Evolutionary conservation across 2,888 invertebrate genomes (phyloP), one percentile per base, ranked within the genome.

Genomic region (Netelia virgata): DNA sequence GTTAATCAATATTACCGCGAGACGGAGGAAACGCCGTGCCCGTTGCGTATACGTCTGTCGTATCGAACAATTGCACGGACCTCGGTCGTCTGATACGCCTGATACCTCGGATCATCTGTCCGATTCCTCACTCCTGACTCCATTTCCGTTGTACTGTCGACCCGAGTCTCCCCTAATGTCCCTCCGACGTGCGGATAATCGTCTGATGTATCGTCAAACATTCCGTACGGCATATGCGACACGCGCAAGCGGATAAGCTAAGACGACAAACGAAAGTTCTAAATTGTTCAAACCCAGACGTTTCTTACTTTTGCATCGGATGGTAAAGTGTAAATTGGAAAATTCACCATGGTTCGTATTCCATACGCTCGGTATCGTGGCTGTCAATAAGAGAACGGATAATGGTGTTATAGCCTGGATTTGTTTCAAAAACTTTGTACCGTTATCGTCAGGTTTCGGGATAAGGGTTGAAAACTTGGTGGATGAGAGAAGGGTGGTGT

Each of bases 1-100:
- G 91, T 93, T 92, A 92, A 93, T 93, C 93, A 93, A 93, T 93
- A 93, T 93, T 93, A 93, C 91, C 91, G 69, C 76, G 80, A 85
- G 83, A 77, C 80, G 80, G 72, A 80, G 85, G 83, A 69, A 81
- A 73, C 66, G 59, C 76, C 53, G 64, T 77, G 76, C 18, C n/a
- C 57, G 66, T 68, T 70, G 57, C 73, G 69, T 85, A 81, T 77
- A 80, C 76, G 61, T 76, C 80, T 83, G 81, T 75, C 83, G 80
- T 83, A 83, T 85, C 85, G 85, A 85, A 83, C 83, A 81, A 85
- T 85, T 81, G 85, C 73, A 85, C 77, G 77, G 83, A 74, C 77
- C 82, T 66, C 75, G 79, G 55, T 73, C 76, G 84, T 84, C 82
- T 75, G 82, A 85, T 85, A 85, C 72, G 82, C 79, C 61, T 85